These are phyloP conservation scores for Alca torda DNA, from an alignment of 2,797 vertebrate species.

Conservation along the genomic window DNA sequence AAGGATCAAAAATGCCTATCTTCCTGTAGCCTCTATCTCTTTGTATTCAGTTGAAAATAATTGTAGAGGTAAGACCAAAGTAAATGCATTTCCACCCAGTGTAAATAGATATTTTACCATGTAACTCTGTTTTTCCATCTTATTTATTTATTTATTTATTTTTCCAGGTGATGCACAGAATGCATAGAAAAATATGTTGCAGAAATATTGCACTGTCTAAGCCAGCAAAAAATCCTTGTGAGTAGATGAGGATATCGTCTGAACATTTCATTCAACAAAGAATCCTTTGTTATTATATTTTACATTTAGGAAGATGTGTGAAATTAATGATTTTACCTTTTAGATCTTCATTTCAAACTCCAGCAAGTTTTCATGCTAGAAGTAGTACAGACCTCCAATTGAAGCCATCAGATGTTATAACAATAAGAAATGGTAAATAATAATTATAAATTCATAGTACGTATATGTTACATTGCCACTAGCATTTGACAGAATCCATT, in stretches of 20 bases:
- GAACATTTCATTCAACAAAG: background rate
- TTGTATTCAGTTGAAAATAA: background rate
- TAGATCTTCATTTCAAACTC: background rate
- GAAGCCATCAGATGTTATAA: background rate
- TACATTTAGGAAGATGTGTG: background rate
- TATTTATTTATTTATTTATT: background rate
- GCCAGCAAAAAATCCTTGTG: background rate
- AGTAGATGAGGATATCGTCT: background rate
- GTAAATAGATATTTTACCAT: background rate
- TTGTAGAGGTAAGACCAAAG: background rate
- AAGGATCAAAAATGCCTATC: background rate
- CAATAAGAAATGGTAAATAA: background rate
- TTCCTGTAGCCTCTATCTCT: background rate
- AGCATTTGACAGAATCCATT: background rate
- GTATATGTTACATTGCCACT: background rate
- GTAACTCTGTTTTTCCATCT: background rate
- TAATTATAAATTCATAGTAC: background rate
- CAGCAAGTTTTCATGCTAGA: background rate
- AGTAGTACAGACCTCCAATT: background rate
- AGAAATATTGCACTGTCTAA: background rate
- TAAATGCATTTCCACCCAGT: background rate
- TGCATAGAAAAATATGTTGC: background rate
- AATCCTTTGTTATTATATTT: background rate
- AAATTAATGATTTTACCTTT: background rate
- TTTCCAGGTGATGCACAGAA: accelerated